Evolutionary conservation across 2,888 invertebrate genomes (phyloP).

Genomic region (Chorisops tibialis): DNA sequence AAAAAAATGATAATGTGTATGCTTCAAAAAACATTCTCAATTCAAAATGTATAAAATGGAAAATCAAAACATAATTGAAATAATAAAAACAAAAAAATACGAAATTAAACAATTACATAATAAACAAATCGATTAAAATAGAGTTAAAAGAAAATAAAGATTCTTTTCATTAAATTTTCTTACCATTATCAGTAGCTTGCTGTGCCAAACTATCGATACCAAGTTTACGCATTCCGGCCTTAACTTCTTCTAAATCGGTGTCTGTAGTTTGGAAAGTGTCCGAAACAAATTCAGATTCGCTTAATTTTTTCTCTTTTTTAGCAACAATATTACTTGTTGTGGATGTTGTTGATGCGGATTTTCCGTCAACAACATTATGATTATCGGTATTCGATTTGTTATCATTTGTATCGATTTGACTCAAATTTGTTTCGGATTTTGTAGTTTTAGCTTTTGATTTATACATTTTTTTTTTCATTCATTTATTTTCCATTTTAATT

Average conservation of each 20-base stretch:
- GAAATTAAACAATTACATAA: background rate
- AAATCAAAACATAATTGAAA: background rate
- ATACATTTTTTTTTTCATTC: too few relatives aligned
- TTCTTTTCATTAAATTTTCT: conserved; percentile 38
- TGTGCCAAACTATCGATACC: conserved; percentile 59
- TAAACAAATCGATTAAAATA: background rate
- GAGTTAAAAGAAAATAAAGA: background rate
- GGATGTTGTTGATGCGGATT: background rate
- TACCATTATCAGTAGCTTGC: conserved; percentile 57
- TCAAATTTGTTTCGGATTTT: conserved; percentile 37
- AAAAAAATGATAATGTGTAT: too few relatives aligned
- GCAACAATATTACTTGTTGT: background rate
- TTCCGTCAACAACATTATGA: background rate
- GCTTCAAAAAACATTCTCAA: background rate
- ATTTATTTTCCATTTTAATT: background rate
- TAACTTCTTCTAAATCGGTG: conserved; percentile 68
- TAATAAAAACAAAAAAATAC: background rate
- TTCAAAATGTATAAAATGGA: background rate
- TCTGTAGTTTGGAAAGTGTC: conserved; percentile 67
- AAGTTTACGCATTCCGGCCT: conserved; percentile 71
- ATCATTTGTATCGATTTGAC: background rate
- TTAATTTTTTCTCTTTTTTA: conserved; percentile 26
- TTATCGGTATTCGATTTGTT: background rate
- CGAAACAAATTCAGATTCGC: conserved; percentile 71
- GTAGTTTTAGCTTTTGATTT: conserved; percentile 33